phyloP scores from a whole-genome alignment of 2,113 vertebrate genomes.

The Dromiciops gliroides region DNA sequence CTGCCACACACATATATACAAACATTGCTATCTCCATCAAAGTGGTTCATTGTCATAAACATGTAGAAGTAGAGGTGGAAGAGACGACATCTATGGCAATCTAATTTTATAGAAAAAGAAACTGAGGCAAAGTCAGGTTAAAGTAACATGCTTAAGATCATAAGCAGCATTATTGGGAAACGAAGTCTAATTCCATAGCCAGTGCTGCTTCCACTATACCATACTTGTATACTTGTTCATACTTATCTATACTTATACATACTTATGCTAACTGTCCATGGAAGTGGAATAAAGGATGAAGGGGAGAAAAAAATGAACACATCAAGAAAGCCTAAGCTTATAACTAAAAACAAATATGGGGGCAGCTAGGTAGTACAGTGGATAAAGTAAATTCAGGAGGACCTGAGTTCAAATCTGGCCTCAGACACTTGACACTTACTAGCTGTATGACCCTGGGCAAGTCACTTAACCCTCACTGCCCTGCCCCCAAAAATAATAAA shows the following conservation, averaged over 20 bases:
- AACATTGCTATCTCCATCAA: not conserved
- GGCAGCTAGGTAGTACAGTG: too few species aligned
- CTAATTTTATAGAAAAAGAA: not conserved
- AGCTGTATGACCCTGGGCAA: too few species aligned
- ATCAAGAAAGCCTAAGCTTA: not conserved
- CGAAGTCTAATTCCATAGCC: not conserved
- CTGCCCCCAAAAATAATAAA: too few species aligned
- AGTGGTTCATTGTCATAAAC: not conserved
- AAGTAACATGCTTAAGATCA: not conserved
- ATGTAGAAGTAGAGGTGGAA: not conserved
- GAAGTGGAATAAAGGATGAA: not conserved
- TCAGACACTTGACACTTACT: too few species aligned
- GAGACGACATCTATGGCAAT: not conserved
- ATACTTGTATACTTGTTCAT: not conserved
- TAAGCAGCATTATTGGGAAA: not conserved
- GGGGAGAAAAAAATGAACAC: not conserved
- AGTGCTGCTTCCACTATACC: not conserved
- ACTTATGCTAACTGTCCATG: not conserved
- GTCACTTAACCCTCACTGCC: too few species aligned
- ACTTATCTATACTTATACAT: not conserved
- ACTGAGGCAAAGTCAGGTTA: not conserved
- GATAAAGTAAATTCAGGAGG: too few species aligned
- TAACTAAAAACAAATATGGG: not conserved
- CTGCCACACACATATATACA: not conserved
- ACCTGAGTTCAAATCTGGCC: too few species aligned